Evolutionary conservation across 2,888 invertebrate genomes (phyloP), one percentile per base, ranked within the genome.

Genomic region (Elysia crispata): DNA sequence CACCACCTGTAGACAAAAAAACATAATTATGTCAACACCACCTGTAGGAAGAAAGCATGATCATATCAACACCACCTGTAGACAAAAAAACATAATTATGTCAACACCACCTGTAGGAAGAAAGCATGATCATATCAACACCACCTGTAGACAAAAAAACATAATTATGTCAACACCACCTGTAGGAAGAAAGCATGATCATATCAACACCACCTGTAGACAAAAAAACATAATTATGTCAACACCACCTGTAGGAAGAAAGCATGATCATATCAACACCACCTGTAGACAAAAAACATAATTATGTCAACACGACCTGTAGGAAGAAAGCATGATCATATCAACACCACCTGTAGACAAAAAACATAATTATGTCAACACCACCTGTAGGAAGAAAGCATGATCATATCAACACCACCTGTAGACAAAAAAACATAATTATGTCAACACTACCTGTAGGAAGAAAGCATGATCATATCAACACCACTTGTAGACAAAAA

Each of bases 201-300:
- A 97, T 94, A 8, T 95, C 93, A 80, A 96, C 94, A 64, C 92
- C 97, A 96, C 84, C 92, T 92, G 83, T 0, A 83, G 82, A 20
- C 8, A n/a, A n/a, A 49, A 28, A 50, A 41, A 31, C 18, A 20
- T 11, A 30, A 54, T 18, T 13, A 57, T 28, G 13, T 41, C n/a
- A 11, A 41, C 11, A 41, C 41, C 41, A 6, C 41, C 41, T 6
- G 41, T 3, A 11, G 3, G 41, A 41, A 41, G 3, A 3, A 41
- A 11, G 41, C 92, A 97, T 97, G 66, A 98, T 95, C 87, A 97
- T 94, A 8, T 95, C 93, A 80, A 96, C 94, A 64, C 92, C 97
- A 96, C 84, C 92, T 92, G 83, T 0, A 83, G 82, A 20, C 8
- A n/a, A n/a, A 49, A 28, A 50, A 41, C 18, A 20, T 11, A 30